Base-by-base conservation (phyloP, 37 sponge, comb jelly and placozoan species). In the Mnemiopsis leidyi region DNA sequence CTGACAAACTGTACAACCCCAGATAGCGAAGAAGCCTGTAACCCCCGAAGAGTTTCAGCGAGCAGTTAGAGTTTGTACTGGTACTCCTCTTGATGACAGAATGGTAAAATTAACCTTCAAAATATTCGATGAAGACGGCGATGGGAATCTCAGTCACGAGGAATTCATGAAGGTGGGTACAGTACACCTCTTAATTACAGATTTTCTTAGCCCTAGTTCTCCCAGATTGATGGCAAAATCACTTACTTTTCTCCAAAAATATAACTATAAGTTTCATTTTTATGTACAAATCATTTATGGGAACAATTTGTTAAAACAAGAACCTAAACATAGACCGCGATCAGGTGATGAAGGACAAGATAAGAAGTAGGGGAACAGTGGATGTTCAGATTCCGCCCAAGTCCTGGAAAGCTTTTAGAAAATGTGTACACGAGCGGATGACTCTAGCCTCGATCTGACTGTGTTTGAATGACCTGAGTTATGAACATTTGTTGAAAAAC, bases 11-110 rank as follows among this genome's bases (percentile, higher is more conserved):
- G n/a, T n/a, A n/a, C n/a, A n/a, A n/a, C 61, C 24, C 29, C 61
- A 85, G 90, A 85, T 85, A 40, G 90, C 90, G 21, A 85, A 85
- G 90, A 85, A 85, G 90, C 90, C 90, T 1, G 90, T 85, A 5
- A 85, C 90, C 2, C 90, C 90, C 25, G 90, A 85, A 21, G 90
- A 85, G 23, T 85, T 85, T 25, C 90, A 85, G 35, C 2, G 90
- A 40, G 90, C 90, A 40, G 90, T 85, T 24, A 38, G 29, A 26
- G 90, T 85, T 1, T 85, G 90, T 61, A 85, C 90, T 39, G 90
- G 90, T 39, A 23, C 24, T 9, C 40, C 40, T 25, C n/a, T 85
- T 7, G 90, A 85, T 40, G 90, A 85, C 3, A 38, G 25, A 40
- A 35, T 85, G 26, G 36, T 85, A 16, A 13, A 85, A 39, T 61